phyloP scores from a whole-genome alignment of 53 echinoderm and acorn worm genomes.

The Patiria pectinifera region DNA sequence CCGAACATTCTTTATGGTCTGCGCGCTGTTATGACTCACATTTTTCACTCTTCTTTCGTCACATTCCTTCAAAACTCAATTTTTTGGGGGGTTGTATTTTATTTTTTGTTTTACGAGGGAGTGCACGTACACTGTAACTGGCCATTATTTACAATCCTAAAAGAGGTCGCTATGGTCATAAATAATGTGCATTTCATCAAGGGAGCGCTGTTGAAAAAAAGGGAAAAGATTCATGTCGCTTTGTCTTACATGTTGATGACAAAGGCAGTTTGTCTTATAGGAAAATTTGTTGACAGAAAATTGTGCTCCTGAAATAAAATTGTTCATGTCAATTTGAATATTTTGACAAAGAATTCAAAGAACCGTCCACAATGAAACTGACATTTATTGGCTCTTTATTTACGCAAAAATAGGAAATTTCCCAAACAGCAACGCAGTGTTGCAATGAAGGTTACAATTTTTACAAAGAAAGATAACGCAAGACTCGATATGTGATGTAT shows the following conservation, averaged over 20 bases:
- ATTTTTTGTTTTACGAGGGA: constrained; percentile 1
- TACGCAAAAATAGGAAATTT: too few species aligned
- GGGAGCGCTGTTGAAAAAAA: background rate
- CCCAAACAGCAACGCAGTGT: background rate
- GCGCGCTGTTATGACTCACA: constrained; percentile 57
- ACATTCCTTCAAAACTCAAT: constrained; percentile 51
- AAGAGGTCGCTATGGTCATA: constrained; percentile 1
- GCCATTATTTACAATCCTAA: constrained; percentile 37
- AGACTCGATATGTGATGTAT: too few species aligned
- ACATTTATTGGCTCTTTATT: background rate
- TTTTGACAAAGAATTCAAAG: background rate
- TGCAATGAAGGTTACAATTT: background rate
- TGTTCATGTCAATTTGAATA: too few species aligned
- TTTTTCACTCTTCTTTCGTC: constrained; percentile 47
- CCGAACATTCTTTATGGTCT: constrained; percentile 51
- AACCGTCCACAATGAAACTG: background rate
- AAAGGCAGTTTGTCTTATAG: background rate
- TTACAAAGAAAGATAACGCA: too few species aligned
- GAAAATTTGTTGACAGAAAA: background rate
- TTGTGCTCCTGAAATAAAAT: background rate
- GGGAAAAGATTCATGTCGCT: too few species aligned
- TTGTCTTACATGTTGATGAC: background rate
- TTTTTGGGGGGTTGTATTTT: background rate
- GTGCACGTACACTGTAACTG: background rate
- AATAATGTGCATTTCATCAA: background rate